Conservation (phyloP, 2,888 invertebrate species). For the Parasteatoda lunata region DNA sequence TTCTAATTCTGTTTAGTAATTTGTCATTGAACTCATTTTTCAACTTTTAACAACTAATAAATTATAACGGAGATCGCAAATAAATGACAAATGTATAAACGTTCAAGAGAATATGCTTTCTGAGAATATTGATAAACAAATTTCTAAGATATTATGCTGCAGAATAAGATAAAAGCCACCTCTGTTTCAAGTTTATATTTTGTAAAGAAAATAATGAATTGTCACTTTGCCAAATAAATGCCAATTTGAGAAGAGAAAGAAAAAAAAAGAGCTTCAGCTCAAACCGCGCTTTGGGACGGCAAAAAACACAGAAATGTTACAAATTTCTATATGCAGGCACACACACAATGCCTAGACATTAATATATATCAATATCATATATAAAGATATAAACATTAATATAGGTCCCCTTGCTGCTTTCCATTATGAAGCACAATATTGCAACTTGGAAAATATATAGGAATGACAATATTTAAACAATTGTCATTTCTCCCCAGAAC, state of each 20-base stretch:
- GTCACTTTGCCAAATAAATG: conserved; percentile 64
- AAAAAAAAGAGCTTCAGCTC: conserved; percentile 55
- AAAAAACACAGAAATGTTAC: conserved; percentile 65
- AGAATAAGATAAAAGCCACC: background rate
- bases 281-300: conserved; percentile 66
- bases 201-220: conserved; percentile 4
- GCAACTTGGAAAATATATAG: conserved; percentile 42
- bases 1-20: too few relatives aligned
- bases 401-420: conserved; percentile 69
- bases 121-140: background rate
- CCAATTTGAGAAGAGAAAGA: conserved; percentile 44
- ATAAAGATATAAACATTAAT: conserved; percentile 66
- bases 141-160: background rate
- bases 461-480: conserved; percentile 49
- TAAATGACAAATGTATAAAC: background rate
- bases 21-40: too few relatives aligned
- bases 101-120: background rate
- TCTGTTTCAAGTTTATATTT: background rate
- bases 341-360: conserved; percentile 62
- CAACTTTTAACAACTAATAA: too few relatives aligned
- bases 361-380: conserved; percentile 45
- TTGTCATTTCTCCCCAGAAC: conserved; percentile 18
- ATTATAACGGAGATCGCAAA: too few relatives aligned
- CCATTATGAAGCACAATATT: conserved; percentile 42
- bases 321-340: conserved; percentile 62